Base-by-base conservation (phyloP, 2,888 invertebrate genomes). In the Bimastos eiseni region DNA sequence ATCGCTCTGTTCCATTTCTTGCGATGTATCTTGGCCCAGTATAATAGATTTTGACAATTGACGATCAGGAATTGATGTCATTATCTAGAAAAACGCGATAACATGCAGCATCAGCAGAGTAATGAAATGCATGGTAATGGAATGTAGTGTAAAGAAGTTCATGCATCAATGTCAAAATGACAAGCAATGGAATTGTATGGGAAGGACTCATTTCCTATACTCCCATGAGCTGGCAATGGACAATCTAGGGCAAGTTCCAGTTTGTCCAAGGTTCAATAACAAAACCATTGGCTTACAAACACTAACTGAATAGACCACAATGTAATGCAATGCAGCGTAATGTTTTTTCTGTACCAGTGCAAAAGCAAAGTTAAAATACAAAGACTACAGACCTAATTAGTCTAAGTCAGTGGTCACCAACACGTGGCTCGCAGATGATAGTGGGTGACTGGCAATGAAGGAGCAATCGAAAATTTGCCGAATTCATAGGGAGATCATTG, bases 11-110 rank as follows among this genome's bases (percentile, higher is more conserved):
- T 94, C 94, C 91, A 94, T 93, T 88, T 90, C 90, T 84, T 93
- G 90, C 90, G 92, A 90, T 90, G 93, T 95, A 83, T 94, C 94
- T 33, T 94, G 92, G 44, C 94, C 94, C 92, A 94, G 93, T 24
- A 93, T 93, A 93, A 94, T 93, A 90, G 84, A 91, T 86, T 91
- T 91, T 95, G 98, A 98, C 95, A 99, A 97, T 96, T 97, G 98
- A 96, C 98, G 96, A 91, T 99, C 99, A 95, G 99, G 99, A 95
- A 99, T 97, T 94, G 97, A 97, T 94, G 99, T 99, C 94, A 99
- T 97, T 94, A 99, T 95, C 96, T 99, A 98, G 70, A 70, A n/a
- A 70, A 70, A 70, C 8, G 30, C 70, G 17, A 41, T n/a, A 70
- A 30, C 70, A 70, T 5, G 30, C 5, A 70, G n/a, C n/a, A 70